phyloP scores from a whole-genome alignment of 2,888 invertebrate genomes.

The Drosophila monieri region DNA sequence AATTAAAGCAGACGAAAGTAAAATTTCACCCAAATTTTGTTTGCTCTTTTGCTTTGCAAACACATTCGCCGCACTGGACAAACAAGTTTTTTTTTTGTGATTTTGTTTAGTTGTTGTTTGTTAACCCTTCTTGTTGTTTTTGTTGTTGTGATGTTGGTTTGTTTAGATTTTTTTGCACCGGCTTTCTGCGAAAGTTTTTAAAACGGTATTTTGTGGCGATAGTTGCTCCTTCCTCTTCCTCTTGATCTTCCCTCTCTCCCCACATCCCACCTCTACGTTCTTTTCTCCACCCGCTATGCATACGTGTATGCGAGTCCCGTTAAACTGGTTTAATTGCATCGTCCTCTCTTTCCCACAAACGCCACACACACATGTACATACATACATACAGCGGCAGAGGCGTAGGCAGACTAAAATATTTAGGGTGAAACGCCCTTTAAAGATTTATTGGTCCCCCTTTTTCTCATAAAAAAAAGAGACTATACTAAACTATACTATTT shows the following conservation, averaged over 20 bases:
- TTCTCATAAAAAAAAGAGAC: background rate
- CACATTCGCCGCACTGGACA: constrained; percentile 36
- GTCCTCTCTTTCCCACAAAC: constrained; percentile 28
- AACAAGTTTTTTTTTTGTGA: constrained; percentile 53
- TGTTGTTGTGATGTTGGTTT: constrained; percentile 41
- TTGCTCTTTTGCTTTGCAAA: constrained; percentile 55
- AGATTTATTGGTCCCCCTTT: background rate
- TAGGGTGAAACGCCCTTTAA: constrained; percentile 1
- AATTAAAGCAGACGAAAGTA: constrained; percentile 63
- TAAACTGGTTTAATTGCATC: constrained; percentile 72
- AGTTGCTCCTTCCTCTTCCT: constrained; percentile 22
- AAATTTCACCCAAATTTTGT: constrained; percentile 76
- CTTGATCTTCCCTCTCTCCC: background rate
- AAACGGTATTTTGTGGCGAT: constrained; percentile 46
- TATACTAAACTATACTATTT: too few relatives aligned
- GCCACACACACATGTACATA: constrained; percentile 3
- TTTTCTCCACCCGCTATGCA: constrained; percentile 23
- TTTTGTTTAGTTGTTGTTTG: constrained; percentile 19
- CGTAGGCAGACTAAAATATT: background rate
- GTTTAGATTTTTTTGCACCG: constrained; percentile 64
- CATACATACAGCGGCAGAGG: background rate
- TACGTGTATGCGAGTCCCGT: constrained; percentile 47
- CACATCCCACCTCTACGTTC: constrained; percentile 1
- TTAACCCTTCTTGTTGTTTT: constrained; percentile 32
- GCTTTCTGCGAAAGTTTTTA: constrained; percentile 64